Percentiles rank a stretch among this genome's conserved stretches.
Conservation (phyloP, 1,140 invertebrate species). For the Neuroterus valhalla region DNA sequence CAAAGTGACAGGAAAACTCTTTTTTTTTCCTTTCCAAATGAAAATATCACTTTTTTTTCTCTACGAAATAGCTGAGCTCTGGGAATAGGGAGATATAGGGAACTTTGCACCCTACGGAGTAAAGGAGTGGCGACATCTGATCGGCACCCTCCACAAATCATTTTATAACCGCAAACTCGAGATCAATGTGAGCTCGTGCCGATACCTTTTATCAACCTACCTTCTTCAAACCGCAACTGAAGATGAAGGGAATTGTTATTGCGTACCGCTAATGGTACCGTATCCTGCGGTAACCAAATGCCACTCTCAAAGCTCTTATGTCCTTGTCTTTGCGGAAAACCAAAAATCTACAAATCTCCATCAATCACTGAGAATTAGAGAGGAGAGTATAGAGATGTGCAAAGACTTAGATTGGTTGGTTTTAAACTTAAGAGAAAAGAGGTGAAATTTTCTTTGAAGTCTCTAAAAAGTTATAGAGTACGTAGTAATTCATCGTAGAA, state of each 20-base stretch:
- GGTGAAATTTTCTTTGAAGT: not conserved
- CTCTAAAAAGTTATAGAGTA: too few species aligned
- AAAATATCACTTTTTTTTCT: too few species aligned
- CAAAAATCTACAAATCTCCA: constrained; percentile 64
- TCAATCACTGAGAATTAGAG: constrained; percentile 65
- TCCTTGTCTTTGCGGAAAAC: constrained; percentile 29
- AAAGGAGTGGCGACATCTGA: too few species aligned
- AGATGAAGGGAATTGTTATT: constrained; percentile 27
- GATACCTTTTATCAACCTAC: constrained; percentile 11
- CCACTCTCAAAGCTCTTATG: constrained; percentile 46
- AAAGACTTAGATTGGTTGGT: too few species aligned
- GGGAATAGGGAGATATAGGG: too few species aligned
- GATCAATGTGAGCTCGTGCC: constrained; percentile 23
- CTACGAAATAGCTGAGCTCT: too few species aligned
- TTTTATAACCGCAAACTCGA: constrained; percentile 17
- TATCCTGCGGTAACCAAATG: constrained; percentile 57
- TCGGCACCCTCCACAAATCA: constrained; percentile 16
- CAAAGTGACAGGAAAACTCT: too few species aligned
- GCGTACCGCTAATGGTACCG: constrained; percentile 8
- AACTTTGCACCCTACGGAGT: too few species aligned
- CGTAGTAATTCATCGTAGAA: too few species aligned
- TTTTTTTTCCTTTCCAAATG: too few species aligned
- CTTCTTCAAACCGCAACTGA: constrained; percentile 3
- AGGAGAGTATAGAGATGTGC: constrained; percentile 42
- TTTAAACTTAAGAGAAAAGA: not conserved